Percentiles rank a stretch among this genome's conserved stretches.
Evolutionary conservation across 35 echinoderm and acorn worm genomes (phyloP).

Genomic region (Holothuria glaberrima): DNA sequence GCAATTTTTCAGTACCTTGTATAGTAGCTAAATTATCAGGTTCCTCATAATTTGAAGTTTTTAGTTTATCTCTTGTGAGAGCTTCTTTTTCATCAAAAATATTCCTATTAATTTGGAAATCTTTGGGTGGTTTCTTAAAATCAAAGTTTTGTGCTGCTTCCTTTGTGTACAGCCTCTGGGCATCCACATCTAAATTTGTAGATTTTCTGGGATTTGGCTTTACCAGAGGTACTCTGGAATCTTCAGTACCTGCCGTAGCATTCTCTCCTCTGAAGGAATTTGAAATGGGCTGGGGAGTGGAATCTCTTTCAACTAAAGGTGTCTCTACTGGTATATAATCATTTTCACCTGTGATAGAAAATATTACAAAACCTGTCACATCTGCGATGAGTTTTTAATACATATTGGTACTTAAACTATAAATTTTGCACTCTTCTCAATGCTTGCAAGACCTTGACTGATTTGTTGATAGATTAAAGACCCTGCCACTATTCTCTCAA

Average conservation of each 20-base stretch:
- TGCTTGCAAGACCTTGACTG: no score
- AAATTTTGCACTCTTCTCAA: no score
- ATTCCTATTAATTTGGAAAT: slow-evolving; percentile 23
- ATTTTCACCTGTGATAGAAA: slow-evolving; percentile 13
- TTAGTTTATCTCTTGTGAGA: slow-evolving; percentile 34
- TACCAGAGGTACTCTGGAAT: not conserved
- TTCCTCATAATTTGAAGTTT: slow-evolving; percentile 39
- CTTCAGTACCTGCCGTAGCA: not conserved
- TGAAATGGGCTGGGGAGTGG: not conserved
- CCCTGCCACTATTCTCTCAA: no score
- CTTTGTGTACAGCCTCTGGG: slow-evolving; percentile 38
- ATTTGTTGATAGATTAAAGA: no score
- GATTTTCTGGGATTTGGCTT: slow-evolving; percentile 55
- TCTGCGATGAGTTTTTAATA: no score
- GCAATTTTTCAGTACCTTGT: not conserved
- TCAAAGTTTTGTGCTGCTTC: slow-evolving; percentile 47
- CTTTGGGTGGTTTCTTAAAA: slow-evolving; percentile 1
- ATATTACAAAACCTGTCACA: no score
- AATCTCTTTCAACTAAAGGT: slow-evolving; percentile 3
- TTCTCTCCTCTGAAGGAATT: slow-evolving; percentile 20
- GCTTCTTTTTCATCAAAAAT: slow-evolving; percentile 59
- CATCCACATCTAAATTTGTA: slow-evolving; percentile 54
- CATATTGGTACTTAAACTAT: no score
- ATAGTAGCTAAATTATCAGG: not conserved
- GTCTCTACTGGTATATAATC: slow-evolving; percentile 18